Conservation (phyloP, 53 echinoderm and acorn worm species). For the Apostichopus leukothele region DNA sequence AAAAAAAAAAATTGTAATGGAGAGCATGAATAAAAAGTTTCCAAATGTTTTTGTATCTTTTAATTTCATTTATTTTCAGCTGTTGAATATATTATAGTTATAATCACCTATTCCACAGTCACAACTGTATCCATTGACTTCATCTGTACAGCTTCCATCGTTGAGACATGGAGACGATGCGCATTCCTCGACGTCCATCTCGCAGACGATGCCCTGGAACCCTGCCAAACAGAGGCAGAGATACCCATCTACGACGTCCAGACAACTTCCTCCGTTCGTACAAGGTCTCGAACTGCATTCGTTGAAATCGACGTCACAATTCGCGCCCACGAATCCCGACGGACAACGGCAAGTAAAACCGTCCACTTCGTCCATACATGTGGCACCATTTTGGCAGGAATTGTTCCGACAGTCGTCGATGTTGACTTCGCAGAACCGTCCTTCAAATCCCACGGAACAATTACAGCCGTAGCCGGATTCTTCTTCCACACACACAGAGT, state of each 20-base stretch:
- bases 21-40: too few relatives aligned
- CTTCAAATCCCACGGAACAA: conserved; percentile 59
- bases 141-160: conserved; percentile 60
- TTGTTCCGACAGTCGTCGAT: conserved; percentile 64
- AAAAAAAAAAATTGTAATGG: too few relatives aligned
- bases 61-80: too few relatives aligned
- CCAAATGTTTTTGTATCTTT: too few relatives aligned
- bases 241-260: conserved; percentile 57
- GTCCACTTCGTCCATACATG: conserved; percentile 58
- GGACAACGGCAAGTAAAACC: conserved; percentile 57
- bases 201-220: conserved; percentile 54
- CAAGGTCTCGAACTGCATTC: conserved; percentile 68
- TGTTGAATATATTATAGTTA: neutral
- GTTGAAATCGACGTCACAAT: conserved; percentile 65
- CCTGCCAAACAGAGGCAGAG: conserved; percentile 60
- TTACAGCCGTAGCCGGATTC: conserved; percentile 53
- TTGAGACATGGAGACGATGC: conserved; percentile 62
- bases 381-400: conserved; percentile 58
- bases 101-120: conserved; percentile 67
- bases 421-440: conserved; percentile 60
- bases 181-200: conserved; percentile 64
- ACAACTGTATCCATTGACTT: conserved; percentile 50
- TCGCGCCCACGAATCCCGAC: conserved; percentile 57
- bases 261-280: conserved; percentile 54
- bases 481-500: conserved; percentile 62